Base-by-base conservation (phyloP, 2,113 vertebrate genomes). In the Chaetodon auriga region DNA sequence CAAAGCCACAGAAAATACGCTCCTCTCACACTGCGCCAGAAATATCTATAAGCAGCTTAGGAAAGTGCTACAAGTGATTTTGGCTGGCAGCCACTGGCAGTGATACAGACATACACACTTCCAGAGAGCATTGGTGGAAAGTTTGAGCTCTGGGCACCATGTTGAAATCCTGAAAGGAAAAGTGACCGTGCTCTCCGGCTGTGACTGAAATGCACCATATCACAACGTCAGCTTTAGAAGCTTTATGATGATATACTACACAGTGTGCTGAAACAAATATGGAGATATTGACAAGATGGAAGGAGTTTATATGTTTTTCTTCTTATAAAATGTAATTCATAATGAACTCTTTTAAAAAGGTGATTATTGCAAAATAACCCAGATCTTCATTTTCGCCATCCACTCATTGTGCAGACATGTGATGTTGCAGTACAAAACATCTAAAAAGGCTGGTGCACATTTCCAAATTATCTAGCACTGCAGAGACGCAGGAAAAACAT, bases 11-110 rank as follows among this genome's bases (percentile, higher is more conserved):
- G 74, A 63, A 65, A 79, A 30, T 73, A 36, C 1, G 7, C 75
- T 74, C 12, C 41, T 57, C 80, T 69, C 57, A 55, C 60, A 43
- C 66, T 10, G 55, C 48, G 82, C 80, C 88, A 90, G 74, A 75
- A 77, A 75, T 73, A 77, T 77, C 62, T 68, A 61, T 71, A 84
- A 88, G 85, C 81, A 11, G 75, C 85, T 88, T 80, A 88, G 66
- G 21, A 65, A 78, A 78, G 66, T 46, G 46, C 78, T 63, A 80
- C 85, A 80, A 79, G 78, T 83, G 82, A 81, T 75, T 83, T 36
- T 74, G 88, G 79, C 78, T 12, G 2, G 1, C 72, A 85, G 81
- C 82, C 79, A 83, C 81, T 66, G 78, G 60, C 90, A 86, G 41
- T 13, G 71, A 82, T 35, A 81, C 72, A 80, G 18, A 63, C 23